Evolutionary conservation across 1,140 invertebrate species (phyloP).

Genomic region (Lepidurus couesii): DNA sequence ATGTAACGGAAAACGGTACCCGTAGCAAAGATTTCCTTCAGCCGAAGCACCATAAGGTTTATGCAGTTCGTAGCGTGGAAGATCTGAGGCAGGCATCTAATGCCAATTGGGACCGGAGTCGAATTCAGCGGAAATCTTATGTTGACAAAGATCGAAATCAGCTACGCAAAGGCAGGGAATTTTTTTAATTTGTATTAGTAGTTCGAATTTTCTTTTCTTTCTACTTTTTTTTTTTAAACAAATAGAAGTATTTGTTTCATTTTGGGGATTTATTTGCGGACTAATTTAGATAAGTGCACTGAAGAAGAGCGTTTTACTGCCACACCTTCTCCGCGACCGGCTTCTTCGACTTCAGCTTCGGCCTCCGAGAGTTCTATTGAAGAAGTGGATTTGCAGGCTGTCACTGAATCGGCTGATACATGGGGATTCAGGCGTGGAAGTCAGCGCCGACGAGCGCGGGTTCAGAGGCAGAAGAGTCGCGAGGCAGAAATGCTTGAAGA

Average conservation of each 20-base stretch:
- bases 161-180: not conserved
- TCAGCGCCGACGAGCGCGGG: not conserved
- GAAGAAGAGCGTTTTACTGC: not conserved
- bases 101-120: not conserved
- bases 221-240: not conserved
- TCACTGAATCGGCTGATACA: not conserved
- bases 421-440: not conserved
- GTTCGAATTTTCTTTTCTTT: not conserved
- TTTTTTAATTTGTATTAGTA: too few relatives aligned
- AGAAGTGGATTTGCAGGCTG: conserved; percentile 29
- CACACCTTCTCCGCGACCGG: conserved; percentile 16
- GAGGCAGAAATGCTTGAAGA: not conserved
- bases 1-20: not conserved
- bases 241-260: not conserved
- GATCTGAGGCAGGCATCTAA: not conserved
- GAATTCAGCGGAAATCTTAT: not conserved
- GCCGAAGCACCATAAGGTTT: conserved; percentile 17
- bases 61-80: not conserved
- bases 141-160: not conserved
- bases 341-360: conserved; percentile 31
- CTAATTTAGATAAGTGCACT: not conserved
- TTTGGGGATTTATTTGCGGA: not conserved
- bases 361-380: conserved; percentile 38
- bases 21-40: not conserved
- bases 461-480: not conserved